These are phyloP conservation scores for Clusia tigrina DNA, from an alignment of 2,888 invertebrate genomes.

Conservation along the genomic window DNA sequence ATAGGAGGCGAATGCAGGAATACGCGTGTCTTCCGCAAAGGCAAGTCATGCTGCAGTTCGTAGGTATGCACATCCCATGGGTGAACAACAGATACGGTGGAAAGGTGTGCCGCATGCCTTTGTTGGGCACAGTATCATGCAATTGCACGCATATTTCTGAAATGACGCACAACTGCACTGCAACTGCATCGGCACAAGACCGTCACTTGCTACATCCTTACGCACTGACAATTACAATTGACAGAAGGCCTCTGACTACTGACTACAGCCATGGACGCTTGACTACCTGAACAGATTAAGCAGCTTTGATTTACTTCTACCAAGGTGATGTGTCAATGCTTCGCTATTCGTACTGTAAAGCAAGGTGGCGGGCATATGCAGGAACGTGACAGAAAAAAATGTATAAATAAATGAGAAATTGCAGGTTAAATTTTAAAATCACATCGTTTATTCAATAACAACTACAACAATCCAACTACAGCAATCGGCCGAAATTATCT, in stretches of 20 bases:
- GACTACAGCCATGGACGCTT: background rate
- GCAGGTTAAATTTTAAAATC: constrained; percentile 38
- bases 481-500: constrained; percentile 35
- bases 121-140: constrained; percentile 5
- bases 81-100: background rate
- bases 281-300: background rate
- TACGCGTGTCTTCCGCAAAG: background rate
- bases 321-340: too few relatives aligned
- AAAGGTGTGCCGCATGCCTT: constrained; percentile 17
- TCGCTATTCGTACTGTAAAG: too few relatives aligned
- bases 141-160: constrained; percentile 1
- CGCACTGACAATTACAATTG: background rate
- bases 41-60: background rate
- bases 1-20: background rate
- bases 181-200: background rate
- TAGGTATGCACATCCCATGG: background rate
- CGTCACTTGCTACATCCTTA: background rate
- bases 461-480: constrained; percentile 50
- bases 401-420: constrained; percentile 10
- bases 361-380: too few relatives aligned
- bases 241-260: background rate
- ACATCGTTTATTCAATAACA: constrained; percentile 55
- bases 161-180: background rate
- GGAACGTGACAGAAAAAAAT: too few relatives aligned
- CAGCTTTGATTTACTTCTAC: too few relatives aligned